Evolutionary conservation across 2,888 invertebrate species (phyloP).

Genomic region (Enchytraeus crypticus): DNA sequence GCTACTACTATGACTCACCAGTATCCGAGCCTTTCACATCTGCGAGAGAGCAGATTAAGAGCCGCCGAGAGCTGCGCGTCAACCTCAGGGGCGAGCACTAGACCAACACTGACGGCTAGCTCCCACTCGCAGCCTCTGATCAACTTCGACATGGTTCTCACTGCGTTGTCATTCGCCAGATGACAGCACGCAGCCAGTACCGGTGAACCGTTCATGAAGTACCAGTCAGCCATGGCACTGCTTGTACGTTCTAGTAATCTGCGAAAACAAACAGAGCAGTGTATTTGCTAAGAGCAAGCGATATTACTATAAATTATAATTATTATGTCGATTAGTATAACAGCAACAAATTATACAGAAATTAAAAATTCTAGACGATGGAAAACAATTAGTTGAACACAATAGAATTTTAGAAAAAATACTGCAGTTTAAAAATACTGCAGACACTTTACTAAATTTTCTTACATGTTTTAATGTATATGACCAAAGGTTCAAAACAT

Average conservation of each 20-base stretch:
- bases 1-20: slow-evolving; percentile 33
- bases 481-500: too few species aligned
- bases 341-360: too few species aligned
- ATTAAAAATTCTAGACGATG: too few species aligned
- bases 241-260: slow-evolving; percentile 35
- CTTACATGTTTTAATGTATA: too few species aligned
- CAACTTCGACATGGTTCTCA: slow-evolving; percentile 44
- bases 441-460: too few species aligned
- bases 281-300: too few species aligned
- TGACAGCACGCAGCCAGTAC: slow-evolving; percentile 48
- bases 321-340: too few species aligned
- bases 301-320: too few species aligned
- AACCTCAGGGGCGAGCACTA: slow-evolving; percentile 30
- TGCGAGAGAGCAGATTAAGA: slow-evolving; percentile 38
- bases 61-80: slow-evolving; percentile 34
- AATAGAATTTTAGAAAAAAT: too few species aligned
- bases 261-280: neutral
- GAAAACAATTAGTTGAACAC: too few species aligned
- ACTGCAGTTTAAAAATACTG: too few species aligned
- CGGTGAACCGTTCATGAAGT: slow-evolving; percentile 46
- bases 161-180: slow-evolving; percentile 43
- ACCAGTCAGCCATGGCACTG: slow-evolving; percentile 37
- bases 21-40: slow-evolving; percentile 42
- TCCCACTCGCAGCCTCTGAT: slow-evolving; percentile 49
- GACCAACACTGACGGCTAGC: slow-evolving; percentile 45